phyloP scores from a whole-genome alignment of 2,113 vertebrate genomes.

The Ibidorhyncha struthersii region DNA sequence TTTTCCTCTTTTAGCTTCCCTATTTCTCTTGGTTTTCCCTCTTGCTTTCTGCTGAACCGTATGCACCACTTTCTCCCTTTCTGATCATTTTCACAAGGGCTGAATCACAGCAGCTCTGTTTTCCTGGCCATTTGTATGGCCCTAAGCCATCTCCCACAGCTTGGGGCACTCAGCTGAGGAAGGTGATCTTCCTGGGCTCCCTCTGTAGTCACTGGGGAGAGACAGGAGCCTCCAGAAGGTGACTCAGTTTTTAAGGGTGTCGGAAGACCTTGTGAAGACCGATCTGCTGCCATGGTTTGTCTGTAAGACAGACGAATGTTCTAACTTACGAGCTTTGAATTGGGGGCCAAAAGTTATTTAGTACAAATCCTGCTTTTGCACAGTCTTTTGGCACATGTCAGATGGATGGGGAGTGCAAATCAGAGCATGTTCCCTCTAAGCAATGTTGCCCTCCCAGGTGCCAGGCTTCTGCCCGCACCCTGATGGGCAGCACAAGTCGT shows the following conservation, averaged over 20 bases:
- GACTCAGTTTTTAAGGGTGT: background rate
- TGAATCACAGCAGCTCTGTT: background rate
- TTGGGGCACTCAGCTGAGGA: background rate
- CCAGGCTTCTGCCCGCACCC: background rate
- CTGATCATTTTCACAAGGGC: background rate
- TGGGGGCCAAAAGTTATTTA: background rate
- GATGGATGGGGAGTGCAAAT: background rate
- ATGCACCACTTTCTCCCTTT: background rate
- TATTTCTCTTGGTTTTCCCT: background rate
- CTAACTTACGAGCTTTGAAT: background rate
- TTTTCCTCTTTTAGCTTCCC: background rate
- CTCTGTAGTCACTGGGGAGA: background rate
- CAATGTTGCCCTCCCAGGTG: background rate
- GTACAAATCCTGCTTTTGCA: background rate
- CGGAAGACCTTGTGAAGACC: background rate
- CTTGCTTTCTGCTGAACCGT: background rate
- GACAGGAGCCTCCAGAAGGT: background rate
- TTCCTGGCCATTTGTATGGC: background rate
- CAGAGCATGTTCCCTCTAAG: background rate
- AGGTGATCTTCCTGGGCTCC: background rate
- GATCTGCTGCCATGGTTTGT: background rate
- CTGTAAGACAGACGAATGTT: background rate
- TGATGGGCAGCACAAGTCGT: accelerated
- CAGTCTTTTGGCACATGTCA: background rate
- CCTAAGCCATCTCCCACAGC: background rate